Conservation (phyloP, 2,888 invertebrate genomes). For the Aspidiotus rigidus region DNA sequence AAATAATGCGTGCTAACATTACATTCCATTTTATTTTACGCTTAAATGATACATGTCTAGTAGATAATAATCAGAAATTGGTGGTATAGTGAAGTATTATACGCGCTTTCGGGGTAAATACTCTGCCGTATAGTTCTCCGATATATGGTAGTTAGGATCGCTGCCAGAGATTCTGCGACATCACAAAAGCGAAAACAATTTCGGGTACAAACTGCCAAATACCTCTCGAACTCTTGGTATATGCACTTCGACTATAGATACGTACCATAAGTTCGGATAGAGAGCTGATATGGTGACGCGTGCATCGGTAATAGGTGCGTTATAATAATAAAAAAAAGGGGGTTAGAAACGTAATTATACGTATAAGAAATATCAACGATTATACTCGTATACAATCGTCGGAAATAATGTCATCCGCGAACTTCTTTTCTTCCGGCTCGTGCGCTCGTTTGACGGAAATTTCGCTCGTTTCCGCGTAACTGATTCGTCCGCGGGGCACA, state of each 20-base stretch:
- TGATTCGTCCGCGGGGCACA: background rate
- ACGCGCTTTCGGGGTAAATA: no score
- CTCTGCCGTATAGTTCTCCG: background rate
- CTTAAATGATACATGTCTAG: conserved; percentile 4
- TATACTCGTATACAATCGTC: no score
- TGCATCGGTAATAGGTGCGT: no score
- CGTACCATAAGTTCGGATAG: no score
- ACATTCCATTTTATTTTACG: conserved; percentile 4
- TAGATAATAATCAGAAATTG: conserved; percentile 1
- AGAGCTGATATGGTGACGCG: no score
- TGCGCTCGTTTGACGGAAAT: background rate
- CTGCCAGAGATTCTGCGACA: background rate
- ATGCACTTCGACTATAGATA: background rate
- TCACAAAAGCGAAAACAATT: background rate
- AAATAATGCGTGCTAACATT: conserved; percentile 4
- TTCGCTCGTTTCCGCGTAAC: background rate
- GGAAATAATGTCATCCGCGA: no score
- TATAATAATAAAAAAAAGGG: no score
- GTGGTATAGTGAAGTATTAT: background rate
- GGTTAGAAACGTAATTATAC: no score
- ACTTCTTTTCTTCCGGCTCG: no score
- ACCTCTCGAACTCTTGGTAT: background rate
- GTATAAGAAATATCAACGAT: no score
- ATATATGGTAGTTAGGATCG: background rate
- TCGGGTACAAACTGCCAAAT: background rate